These are phyloP conservation scores for Tachyglossus aculeatus DNA, from an alignment of 2,797 vertebrate species.

Conservation along the genomic window DNA sequence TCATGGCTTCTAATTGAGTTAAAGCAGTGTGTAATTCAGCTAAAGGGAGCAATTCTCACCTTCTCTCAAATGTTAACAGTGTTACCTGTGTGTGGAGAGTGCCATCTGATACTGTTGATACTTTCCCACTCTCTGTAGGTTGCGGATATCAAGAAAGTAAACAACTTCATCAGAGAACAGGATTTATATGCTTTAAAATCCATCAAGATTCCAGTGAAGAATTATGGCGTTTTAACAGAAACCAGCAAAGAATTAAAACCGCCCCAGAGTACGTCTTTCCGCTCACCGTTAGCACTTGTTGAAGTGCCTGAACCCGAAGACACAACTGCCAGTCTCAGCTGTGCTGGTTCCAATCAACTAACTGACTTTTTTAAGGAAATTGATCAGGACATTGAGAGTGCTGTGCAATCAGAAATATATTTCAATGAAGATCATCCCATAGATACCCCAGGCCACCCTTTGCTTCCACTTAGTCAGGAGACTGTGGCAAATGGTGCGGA, in stretches of 20 bases:
- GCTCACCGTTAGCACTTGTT: background rate
- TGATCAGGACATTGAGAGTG: constrained; percentile 84
- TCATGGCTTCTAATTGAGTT: too few species aligned
- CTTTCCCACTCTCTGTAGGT: constrained; percentile 77
- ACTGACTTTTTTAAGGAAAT: constrained; percentile 85
- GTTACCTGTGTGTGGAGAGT: too few species aligned
- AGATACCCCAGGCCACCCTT: constrained; percentile 12
- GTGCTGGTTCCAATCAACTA: constrained; percentile 58
- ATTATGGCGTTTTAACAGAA: constrained; percentile 85
- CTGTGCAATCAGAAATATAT: constrained; percentile 74
- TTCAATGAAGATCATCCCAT: constrained; percentile 21
- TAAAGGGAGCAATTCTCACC: background rate
- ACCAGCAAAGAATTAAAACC: constrained; percentile 46
- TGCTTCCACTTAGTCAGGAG: background rate
- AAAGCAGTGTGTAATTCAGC: background rate
- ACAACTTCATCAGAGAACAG: constrained; percentile 92
- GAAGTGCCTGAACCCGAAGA: constrained; percentile 23
- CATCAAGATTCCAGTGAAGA: constrained; percentile 90
- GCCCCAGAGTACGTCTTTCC: background rate
- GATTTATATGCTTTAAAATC: constrained; percentile 91
- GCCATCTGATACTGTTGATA: background rate
- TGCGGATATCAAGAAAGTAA: constrained; percentile 90
- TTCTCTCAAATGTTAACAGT: too few species aligned
- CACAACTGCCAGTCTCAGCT: rapidly evolving
- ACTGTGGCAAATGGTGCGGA: constrained; percentile 74